These are phyloP conservation scores for Vultur gryphus DNA, from an alignment of 2,797 vertebrate species.

Conservation along the genomic window DNA sequence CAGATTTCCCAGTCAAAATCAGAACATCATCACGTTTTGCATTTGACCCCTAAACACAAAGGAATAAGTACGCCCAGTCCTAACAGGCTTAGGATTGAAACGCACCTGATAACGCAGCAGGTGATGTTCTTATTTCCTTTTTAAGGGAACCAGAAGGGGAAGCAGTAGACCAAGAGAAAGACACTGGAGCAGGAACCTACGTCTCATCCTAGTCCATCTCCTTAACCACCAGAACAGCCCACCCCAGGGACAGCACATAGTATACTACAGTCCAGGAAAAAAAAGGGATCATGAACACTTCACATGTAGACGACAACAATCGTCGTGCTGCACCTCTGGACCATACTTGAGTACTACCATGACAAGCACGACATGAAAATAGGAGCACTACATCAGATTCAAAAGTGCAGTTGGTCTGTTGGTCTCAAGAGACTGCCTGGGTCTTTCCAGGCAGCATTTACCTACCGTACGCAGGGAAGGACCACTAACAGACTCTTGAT, in stretches of 20 bases:
- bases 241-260: not conserved
- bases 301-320: rapidly evolving
- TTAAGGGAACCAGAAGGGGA: not conserved
- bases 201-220: not conserved
- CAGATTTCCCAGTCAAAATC: not conserved
- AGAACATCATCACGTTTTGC: not conserved
- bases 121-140: not conserved
- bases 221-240: not conserved
- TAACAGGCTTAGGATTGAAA: not conserved
- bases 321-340: not conserved
- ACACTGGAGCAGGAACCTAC: not conserved
- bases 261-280: not conserved
- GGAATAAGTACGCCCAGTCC: not conserved
- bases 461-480: rapidly evolving
- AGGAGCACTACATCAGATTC: not conserved
- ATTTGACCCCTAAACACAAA: not conserved
- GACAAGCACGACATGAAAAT: too few species aligned
- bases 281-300: rapidly evolving
- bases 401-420: rapidly evolving
- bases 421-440: not conserved
- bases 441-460: too few species aligned
- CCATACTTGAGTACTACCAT: not conserved
- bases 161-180: not conserved
- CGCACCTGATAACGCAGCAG: rapidly evolving
- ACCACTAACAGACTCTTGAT: too few species aligned